Percentiles rank a stretch among this genome's conserved stretches.
phyloP scores from a whole-genome alignment of 1,140 invertebrate genomes.

The Caenorhabditis brenneri region DNA sequence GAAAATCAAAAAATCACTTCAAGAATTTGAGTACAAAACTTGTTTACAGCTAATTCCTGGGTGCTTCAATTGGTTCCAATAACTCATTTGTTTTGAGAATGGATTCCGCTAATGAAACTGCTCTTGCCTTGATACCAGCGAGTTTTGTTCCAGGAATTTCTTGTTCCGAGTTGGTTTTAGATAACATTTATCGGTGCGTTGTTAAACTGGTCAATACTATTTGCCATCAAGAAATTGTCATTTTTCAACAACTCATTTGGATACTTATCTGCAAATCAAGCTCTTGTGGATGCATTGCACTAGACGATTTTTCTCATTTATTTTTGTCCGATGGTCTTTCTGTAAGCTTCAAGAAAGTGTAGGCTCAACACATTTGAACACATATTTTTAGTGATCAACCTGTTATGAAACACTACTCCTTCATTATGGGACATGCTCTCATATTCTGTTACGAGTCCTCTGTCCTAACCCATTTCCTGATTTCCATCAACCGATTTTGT shows the following conservation, averaged over 20 bases:
- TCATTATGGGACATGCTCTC: neutral
- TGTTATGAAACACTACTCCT: neutral
- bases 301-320: neutral
- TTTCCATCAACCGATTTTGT: neutral
- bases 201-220: neutral
- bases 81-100: neutral
- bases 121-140: neutral
- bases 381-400: neutral
- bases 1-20: too few species aligned
- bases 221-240: neutral
- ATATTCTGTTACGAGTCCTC: neutral
- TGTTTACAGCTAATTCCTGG: too few species aligned
- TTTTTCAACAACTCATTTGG: neutral
- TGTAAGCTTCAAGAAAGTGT: neutral
- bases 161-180: too few species aligned
- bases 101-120: neutral
- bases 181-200: neutral
- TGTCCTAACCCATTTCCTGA: neutral
- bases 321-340: neutral
- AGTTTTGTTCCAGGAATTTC: neutral
- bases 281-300: neutral
- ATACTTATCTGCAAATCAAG: neutral
- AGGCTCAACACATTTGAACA: too few species aligned
- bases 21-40: too few species aligned
- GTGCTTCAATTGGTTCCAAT: too few species aligned